phyloP scores from a whole-genome alignment of 2,888 invertebrate genomes.

The Acanthopleura granulata region DNA sequence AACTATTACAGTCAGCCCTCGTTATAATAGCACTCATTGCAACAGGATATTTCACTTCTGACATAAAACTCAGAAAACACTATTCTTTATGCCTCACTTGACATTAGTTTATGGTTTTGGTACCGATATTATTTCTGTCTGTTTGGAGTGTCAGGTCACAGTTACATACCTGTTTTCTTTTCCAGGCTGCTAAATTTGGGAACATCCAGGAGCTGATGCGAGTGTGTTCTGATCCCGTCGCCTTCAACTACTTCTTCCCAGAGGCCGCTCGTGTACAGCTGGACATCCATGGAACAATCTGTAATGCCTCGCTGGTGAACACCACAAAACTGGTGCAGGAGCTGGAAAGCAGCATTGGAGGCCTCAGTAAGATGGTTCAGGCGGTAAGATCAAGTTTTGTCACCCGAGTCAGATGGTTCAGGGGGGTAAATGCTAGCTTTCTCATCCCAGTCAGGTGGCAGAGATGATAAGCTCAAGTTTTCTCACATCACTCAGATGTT shows the following conservation, averaged over 20 bases:
- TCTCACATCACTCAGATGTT: too few species aligned
- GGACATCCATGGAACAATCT: background rate
- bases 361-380: background rate
- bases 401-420: too few species aligned
- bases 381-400: too few species aligned
- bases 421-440: too few species aligned
- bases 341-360: constrained; percentile 6
- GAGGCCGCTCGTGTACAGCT: background rate
- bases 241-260: constrained; percentile 11
- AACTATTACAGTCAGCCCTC: too few species aligned
- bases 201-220: background rate
- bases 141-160: background rate
- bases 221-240: background rate
- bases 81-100: background rate
- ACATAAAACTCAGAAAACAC: too few species aligned
- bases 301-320: constrained; percentile 11
- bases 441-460: too few species aligned
- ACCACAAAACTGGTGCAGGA: constrained; percentile 14
- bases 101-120: background rate
- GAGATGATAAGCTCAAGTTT: too few species aligned
- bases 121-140: background rate
- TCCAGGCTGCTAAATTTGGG: constrained; percentile 10
- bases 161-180: background rate
- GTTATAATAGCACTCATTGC: too few species aligned
- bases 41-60: too few species aligned